Evolutionary conservation across 2,113 vertebrate genomes (phyloP), one percentile per base, ranked within the genome.

Genomic region (Pipra filicauda): DNA sequence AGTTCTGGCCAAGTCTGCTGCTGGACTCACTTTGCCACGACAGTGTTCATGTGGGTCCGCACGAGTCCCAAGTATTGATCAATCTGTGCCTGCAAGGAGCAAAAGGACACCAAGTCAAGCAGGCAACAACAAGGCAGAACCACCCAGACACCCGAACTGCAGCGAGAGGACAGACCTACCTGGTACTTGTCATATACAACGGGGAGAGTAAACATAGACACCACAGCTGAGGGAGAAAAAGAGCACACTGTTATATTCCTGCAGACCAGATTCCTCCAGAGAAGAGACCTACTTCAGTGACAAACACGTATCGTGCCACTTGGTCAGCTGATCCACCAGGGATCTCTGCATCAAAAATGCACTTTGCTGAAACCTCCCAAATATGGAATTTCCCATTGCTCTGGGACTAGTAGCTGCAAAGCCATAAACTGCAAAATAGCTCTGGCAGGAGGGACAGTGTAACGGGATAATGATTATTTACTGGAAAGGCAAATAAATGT

Each of bases 131-230:
- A 61, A 65, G 37, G 41, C 33, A 88, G 64, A 64, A 39, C 1
- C 39, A 73, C 26, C 72, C 49, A 62, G 61, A 59, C 89, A 88
- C 31, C 71, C 13, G 23, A 59, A 43, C 11, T 1, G 27, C 48
- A 23, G 4, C 8, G 1, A 11, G 27, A 10, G 11, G 54, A 6
- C 48, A 85, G 65, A 96, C 98, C 90, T 98, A 99, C 99, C 99
- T 99, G 99, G 97, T 99, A 99, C 97, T 99, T 99, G 97, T 99
- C 99, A 79, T 99, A 99, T 97, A 99, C 99, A 95, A 99, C 98
- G 2, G 99, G 99, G 97, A 99, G 98, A 92, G 99, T 99, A 98
- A 99, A 99, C 99, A 99, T 99, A 81, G 99, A 99, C 94, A 99
- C 98, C 98, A 99, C 99, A 95, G 98, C 99, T 99, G 86, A 91